Evolutionary conservation across 64 coral and sea anemone species (phyloP).

Genomic region (Porites australiensis): DNA sequence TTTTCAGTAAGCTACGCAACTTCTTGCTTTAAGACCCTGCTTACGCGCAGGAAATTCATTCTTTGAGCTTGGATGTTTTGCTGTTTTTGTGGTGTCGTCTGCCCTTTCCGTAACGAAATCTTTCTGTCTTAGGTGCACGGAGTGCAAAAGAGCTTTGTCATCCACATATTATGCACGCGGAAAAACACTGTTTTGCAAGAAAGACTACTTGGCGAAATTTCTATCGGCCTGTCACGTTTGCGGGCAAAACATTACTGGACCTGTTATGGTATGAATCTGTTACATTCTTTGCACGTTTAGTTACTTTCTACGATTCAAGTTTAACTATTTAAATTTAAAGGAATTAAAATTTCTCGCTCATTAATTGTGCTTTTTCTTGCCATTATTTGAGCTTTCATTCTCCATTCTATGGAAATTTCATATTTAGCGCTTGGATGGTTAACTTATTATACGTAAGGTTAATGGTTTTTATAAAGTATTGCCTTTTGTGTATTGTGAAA

Average conservation of each 20-base stretch:
- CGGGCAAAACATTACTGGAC: constrained; percentile 82
- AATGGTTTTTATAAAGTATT: too few species aligned
- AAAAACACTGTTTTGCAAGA: constrained; percentile 79
- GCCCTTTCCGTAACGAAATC: neutral
- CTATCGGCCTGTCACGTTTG: constrained; percentile 76
- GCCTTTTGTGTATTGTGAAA: neutral
- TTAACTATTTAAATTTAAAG: too few species aligned
- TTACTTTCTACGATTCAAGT: neutral
- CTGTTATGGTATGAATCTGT: constrained; percentile 70
- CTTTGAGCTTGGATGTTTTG: neutral
- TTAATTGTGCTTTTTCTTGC: too few species aligned
- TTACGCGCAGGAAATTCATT: neutral
- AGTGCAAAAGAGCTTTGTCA: constrained; percentile 73
- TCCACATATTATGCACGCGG: constrained; percentile 75
- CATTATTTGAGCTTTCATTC: too few species aligned
- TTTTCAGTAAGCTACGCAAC: neutral
- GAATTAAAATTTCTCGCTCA: too few species aligned
- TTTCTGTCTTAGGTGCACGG: constrained; percentile 62
- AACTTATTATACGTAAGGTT: too few species aligned
- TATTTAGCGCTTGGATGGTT: neutral
- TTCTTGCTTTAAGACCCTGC: too few species aligned
- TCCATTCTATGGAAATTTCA: neutral
- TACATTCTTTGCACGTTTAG: neutral
- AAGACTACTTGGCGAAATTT: constrained; percentile 76
- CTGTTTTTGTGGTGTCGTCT: neutral